These are phyloP conservation scores for Papilio protenor DNA, from an alignment of 2,888 invertebrate species.

Conservation along the genomic window DNA sequence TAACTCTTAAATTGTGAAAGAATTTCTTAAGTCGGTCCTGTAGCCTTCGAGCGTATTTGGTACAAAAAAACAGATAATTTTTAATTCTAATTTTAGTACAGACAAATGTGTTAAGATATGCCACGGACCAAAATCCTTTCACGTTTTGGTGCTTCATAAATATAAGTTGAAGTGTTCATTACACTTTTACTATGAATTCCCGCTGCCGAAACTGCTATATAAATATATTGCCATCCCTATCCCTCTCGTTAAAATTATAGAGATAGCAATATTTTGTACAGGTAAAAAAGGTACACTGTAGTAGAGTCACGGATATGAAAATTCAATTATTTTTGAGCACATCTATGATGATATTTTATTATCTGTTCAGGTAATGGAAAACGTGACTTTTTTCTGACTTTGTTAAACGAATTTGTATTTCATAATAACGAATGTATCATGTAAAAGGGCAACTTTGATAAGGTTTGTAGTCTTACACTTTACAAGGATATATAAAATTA, in stretches of 20 bases:
- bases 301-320: neutral
- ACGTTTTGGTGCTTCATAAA: neutral
- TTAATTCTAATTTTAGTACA: too few relatives aligned
- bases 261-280: neutral
- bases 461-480: neutral
- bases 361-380: conserved; percentile 31
- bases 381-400: conserved; percentile 38
- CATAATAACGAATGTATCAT: neutral
- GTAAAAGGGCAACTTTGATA: neutral
- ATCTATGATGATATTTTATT: conserved; percentile 18
- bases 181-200: neutral
- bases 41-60: too few relatives aligned
- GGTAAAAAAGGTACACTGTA: neutral
- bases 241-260: neutral
- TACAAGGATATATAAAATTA: neutral
- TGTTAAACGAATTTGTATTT: conserved; percentile 5
- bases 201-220: neutral
- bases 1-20: too few relatives aligned
- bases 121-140: too few relatives aligned
- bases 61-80: too few relatives aligned
- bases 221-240: neutral
- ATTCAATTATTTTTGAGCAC: conserved; percentile 16
- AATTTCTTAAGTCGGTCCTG: too few relatives aligned
- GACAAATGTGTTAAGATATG: too few relatives aligned
- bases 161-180: neutral